These are phyloP conservation scores for Helicolenus hilgendorfi DNA, from an alignment of 2,797 vertebrate species.

Conservation along the genomic window DNA sequence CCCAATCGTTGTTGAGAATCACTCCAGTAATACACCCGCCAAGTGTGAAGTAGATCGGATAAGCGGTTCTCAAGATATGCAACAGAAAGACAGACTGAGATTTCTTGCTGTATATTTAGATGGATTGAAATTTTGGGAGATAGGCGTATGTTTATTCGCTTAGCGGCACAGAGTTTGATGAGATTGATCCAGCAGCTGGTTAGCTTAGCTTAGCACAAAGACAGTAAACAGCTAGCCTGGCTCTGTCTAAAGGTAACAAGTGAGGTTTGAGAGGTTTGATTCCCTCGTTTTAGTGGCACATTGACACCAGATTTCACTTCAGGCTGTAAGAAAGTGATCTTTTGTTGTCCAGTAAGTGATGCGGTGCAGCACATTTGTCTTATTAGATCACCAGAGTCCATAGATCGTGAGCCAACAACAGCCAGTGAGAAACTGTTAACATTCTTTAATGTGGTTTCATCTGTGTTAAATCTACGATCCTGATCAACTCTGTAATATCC, in stretches of 20 bases:
- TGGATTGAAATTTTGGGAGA: too few species aligned
- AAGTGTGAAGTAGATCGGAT: too few species aligned
- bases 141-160: background rate
- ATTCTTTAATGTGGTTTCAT: background rate
- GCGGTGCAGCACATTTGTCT: conserved; percentile 4
- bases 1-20: too few species aligned
- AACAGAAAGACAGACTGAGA: too few species aligned
- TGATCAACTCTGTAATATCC: conserved; percentile 13
- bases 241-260: background rate
- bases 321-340: background rate
- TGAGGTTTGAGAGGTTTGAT: background rate
- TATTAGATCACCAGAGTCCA: background rate
- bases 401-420: conserved; percentile 9
- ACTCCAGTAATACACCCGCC: too few species aligned
- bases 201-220: background rate
- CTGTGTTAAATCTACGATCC: conserved; percentile 4
- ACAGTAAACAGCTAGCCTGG: background rate
- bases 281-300: background rate
- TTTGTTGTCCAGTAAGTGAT: background rate
- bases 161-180: background rate
- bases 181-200: background rate
- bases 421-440: background rate
- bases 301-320: background rate
- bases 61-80: too few species aligned
- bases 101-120: too few species aligned